Evolutionary conservation across 2,797 vertebrate genomes (phyloP), one percentile per base, ranked within the genome.

Genomic region (Platalea minor): DNA sequence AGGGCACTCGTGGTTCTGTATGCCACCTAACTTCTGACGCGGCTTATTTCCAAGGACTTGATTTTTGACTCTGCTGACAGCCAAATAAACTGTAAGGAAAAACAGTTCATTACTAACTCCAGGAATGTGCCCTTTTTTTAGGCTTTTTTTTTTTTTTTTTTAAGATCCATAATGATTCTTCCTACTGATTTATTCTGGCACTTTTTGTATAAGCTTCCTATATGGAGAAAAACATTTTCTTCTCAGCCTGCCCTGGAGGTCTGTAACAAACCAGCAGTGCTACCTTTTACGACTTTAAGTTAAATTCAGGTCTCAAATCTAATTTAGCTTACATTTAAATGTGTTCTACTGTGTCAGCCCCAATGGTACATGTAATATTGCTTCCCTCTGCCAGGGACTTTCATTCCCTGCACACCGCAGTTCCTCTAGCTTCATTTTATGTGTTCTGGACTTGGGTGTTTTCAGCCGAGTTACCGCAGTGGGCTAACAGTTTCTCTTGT

Each of bases 121-220:
- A 96, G 89, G 80, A 96, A 85, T 9, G n/a, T 45, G 61, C 28
- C 46, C 63, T 92, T 86, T 72, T 78, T 90, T 93, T 73, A 91
- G 43, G 33, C 39, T 72, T 68, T 72, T 73, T 85, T 8, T 84
- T 35, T 35, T 93, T 54, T 64, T 56, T 64, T 50, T 88, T 29
- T 41, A 51, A 91, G 17, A 43, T 28, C 75, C 77, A 2, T 53
- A 19, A 72, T 21, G 69, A 72, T 94, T 79, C 37, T 94, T 70
- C 51, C 51, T 87, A 46, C 51, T 87, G 50, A 76, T 81, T 86
- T 70, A 56, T 73, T 83, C 68, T 92, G 87, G 50, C 64, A 21
- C 17, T 64, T 85, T 86, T 70, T 82, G 65, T 23, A 45, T 76
- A 56, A 73, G 76, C 65, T 86, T 90, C 59, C 73, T 64, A 21